Evolutionary conservation across 2,113 vertebrate genomes (phyloP).

Genomic region (Empidonax traillii): DNA sequence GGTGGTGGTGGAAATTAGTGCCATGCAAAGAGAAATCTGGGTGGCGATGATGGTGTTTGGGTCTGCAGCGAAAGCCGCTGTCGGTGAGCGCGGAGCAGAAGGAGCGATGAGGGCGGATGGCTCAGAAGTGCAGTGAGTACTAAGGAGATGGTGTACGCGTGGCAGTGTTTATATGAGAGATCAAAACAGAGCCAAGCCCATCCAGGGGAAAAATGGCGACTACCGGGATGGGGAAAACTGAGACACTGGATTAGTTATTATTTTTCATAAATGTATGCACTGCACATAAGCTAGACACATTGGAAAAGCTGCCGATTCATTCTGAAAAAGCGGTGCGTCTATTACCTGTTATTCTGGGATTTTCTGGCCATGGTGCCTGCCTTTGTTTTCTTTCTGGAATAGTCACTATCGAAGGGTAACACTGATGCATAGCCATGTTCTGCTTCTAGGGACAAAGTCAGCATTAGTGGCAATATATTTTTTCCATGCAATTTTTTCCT

Average conservation of each 20-base stretch:
- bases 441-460: slow-evolving; percentile 87
- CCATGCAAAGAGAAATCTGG: slow-evolving; percentile 34
- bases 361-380: slow-evolving; percentile 88
- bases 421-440: slow-evolving; percentile 98
- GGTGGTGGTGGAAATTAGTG: not conserved
- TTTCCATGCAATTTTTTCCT: slow-evolving; percentile 68
- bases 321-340: slow-evolving; percentile 57
- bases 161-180: slow-evolving; percentile 89
- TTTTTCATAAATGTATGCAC: slow-evolving; percentile 48
- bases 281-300: slow-evolving; percentile 24
- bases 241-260: slow-evolving; percentile 50
- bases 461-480: slow-evolving; percentile 70
- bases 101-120: slow-evolving; percentile 31
- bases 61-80: not conserved
- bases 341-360: slow-evolving; percentile 93
- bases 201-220: slow-evolving; percentile 76
- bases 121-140: slow-evolving; percentile 48
- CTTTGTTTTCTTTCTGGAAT: slow-evolving; percentile 95
- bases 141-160: slow-evolving; percentile 88
- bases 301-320: slow-evolving; percentile 69
- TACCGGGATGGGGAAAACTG: slow-evolving; percentile 49
- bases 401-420: slow-evolving; percentile 93
- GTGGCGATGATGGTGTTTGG: not conserved
- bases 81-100: not conserved
- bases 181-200: slow-evolving; percentile 86